These are phyloP conservation scores for Dissostichus mawsoni DNA, from an alignment of 2,113 vertebrate species.

Conservation along the genomic window DNA sequence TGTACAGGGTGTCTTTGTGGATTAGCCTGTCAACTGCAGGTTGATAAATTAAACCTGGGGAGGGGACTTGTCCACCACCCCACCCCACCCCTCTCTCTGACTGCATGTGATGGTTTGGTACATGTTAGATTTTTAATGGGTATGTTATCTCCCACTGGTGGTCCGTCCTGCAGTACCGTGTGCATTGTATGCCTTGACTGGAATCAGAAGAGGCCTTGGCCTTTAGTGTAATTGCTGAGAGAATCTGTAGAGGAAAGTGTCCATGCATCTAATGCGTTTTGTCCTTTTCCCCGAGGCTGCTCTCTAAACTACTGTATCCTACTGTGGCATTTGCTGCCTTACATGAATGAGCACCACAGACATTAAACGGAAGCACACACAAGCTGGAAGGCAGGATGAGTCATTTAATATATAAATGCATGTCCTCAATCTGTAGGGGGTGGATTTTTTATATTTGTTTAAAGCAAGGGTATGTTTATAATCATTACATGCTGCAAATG, in stretches of 20 bases:
- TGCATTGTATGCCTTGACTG: constrained; percentile 28
- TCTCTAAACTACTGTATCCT: constrained; percentile 48
- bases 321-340: constrained; percentile 55
- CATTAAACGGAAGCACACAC: constrained; percentile 35
- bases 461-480: constrained; percentile 18
- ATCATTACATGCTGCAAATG: constrained; percentile 2
- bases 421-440: constrained; percentile 15
- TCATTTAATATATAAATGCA: constrained; percentile 42
- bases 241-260: constrained; percentile 63
- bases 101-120: background rate
- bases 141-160: constrained; percentile 4
- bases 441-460: background rate
- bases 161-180: background rate
- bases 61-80: background rate
- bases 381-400: constrained; percentile 55
- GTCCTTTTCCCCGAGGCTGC: constrained; percentile 58
- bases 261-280: constrained; percentile 72
- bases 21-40: constrained; percentile 4
- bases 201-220: constrained; percentile 40
- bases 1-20: constrained; percentile 27
- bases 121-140: constrained; percentile 22
- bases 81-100: background rate
- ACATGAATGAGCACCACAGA: constrained; percentile 64
- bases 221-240: constrained; percentile 52
- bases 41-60: constrained; percentile 27